phyloP scores from a whole-genome alignment of 2,797 vertebrate species.

The Arremon brunneinucha region DNA sequence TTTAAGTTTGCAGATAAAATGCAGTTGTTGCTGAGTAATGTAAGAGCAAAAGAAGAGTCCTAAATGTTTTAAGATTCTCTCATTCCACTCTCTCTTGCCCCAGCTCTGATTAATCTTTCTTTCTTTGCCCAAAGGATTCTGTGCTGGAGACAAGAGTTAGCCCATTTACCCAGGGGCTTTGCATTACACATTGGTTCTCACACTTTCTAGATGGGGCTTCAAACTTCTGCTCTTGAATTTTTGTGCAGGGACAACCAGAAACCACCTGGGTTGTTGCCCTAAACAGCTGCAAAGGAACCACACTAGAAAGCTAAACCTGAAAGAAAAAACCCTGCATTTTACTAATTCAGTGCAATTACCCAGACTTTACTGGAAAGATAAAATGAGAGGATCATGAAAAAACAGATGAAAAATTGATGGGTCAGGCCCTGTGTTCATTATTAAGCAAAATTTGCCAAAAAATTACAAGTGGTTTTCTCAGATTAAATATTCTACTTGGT shows the following conservation, averaged over 20 bases:
- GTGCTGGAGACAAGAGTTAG: not conserved
- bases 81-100: not conserved
- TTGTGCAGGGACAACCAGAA: not conserved
- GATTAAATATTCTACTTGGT: not conserved
- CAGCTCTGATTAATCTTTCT: not conserved
- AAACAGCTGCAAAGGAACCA: not conserved
- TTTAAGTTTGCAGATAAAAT: slow-evolving; percentile 25
- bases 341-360: not conserved
- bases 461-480: not conserved
- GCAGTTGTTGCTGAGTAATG: not conserved
- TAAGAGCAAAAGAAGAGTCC: not conserved
- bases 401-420: not conserved
- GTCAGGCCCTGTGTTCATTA: not conserved
- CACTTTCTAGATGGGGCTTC: not conserved
- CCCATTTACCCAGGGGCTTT: not conserved
- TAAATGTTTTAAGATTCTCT: not conserved
- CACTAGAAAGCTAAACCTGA: not conserved
- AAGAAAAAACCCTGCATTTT: not conserved
- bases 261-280: not conserved
- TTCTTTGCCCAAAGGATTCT: not conserved
- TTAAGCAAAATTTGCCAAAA: not conserved
- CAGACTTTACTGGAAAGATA: not conserved
- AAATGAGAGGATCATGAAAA: not conserved
- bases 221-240: not conserved
- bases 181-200: not conserved